These are phyloP conservation scores for Ypsolopha sequella DNA, from an alignment of 2,888 invertebrate species.

Conservation along the genomic window DNA sequence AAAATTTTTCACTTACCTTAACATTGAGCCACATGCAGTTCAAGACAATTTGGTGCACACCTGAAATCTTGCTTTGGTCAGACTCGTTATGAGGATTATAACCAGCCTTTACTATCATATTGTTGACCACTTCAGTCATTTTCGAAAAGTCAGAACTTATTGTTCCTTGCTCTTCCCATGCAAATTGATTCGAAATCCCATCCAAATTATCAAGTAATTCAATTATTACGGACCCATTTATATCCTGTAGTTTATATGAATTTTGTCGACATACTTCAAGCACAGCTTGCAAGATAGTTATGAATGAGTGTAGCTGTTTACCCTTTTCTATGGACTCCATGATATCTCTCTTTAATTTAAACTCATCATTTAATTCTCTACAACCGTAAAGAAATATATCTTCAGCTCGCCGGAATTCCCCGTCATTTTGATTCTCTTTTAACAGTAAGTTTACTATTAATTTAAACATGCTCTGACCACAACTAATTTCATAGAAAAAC, in stretches of 20 bases:
- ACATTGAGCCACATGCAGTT: conserved; percentile 85
- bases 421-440: conserved; percentile 19
- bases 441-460: conserved; percentile 50
- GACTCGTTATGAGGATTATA: conserved; percentile 22
- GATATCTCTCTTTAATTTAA: conserved; percentile 43
- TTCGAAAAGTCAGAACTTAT: conserved; percentile 80
- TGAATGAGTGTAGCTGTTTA: conserved; percentile 64
- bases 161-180: conserved; percentile 34
- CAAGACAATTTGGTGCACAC: conserved; percentile 76
- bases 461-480: conserved; percentile 69
- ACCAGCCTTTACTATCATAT: conserved; percentile 62
- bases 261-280: conserved; percentile 31
- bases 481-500: conserved; percentile 73
- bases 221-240: conserved; percentile 16
- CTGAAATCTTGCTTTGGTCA: conserved; percentile 61
- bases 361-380: conserved; percentile 31
- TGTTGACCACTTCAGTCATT: conserved; percentile 79
- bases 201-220: conserved; percentile 33
- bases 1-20: conserved; percentile 62
- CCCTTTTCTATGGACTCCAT: conserved; percentile 57
- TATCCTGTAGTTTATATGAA: conserved; percentile 24
- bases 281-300: conserved; percentile 39
- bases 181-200: conserved; percentile 45
- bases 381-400: conserved; percentile 41
- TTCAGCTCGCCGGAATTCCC: conserved; percentile 29